These are phyloP conservation scores for Leptinotarsa texana DNA, from an alignment of 1,140 invertebrate species.

Conservation along the genomic window DNA sequence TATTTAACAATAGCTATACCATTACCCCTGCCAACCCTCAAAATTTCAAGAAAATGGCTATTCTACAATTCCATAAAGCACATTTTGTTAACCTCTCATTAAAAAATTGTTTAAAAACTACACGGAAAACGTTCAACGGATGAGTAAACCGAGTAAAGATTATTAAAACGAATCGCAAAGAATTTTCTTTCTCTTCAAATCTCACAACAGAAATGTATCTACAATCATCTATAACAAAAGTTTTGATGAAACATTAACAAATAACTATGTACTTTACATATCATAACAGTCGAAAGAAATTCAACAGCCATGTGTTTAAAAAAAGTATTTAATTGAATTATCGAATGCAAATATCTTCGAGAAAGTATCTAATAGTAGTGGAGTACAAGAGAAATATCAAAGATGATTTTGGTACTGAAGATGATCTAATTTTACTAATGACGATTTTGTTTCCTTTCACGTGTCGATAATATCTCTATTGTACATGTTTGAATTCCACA, in stretches of 20 bases:
- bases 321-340: constrained; percentile 34
- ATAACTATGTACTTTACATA: constrained; percentile 1
- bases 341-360: constrained; percentile 40
- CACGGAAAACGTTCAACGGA: too few species aligned
- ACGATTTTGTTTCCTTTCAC: too few species aligned
- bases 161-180: too few species aligned
- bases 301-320: background rate
- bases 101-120: constrained; percentile 9
- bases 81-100: constrained; percentile 41
- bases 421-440: too few species aligned
- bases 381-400: too few species aligned
- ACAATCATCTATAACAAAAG: too few species aligned
- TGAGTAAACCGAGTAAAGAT: too few species aligned
- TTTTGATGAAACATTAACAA: constrained; percentile 7
- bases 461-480: too few species aligned
- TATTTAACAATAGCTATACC: constrained; percentile 52
- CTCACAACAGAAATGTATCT: too few species aligned
- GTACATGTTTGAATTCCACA: background rate
- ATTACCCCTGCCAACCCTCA: constrained; percentile 49
- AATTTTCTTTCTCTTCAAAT: too few species aligned
- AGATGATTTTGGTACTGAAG: too few species aligned
- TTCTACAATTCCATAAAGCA: constrained; percentile 42
- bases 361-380: constrained; percentile 4
- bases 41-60: constrained; percentile 48
- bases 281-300: constrained; percentile 17